Evolutionary conservation across 2,888 invertebrate genomes (phyloP).

Genomic region (Bellardia bayeri): DNA sequence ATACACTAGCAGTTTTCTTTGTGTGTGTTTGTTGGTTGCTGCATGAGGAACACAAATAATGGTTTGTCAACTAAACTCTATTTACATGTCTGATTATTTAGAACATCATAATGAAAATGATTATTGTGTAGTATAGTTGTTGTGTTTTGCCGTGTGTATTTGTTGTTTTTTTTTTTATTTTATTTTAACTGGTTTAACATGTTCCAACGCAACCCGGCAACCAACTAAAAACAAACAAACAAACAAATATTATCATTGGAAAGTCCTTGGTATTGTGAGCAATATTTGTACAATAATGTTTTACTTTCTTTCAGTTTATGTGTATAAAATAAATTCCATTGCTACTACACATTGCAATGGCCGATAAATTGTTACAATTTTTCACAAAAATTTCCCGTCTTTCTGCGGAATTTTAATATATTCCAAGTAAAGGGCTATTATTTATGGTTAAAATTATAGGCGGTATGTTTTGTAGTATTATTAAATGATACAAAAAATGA

Average conservation of each 20-base stretch:
- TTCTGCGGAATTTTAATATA: slow-evolving; percentile 34
- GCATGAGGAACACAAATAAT: not conserved
- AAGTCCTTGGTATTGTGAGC: slow-evolving; percentile 62
- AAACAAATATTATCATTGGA: slow-evolving; percentile 43
- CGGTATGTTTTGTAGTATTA: slow-evolving; percentile 64
- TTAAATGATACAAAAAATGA: slow-evolving; percentile 5
- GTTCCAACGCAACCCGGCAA: too few relatives aligned
- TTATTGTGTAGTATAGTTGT: slow-evolving; percentile 32
- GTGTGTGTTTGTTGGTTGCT: not conserved
- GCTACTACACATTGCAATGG: slow-evolving; percentile 46
- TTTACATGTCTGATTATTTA: slow-evolving; percentile 51
- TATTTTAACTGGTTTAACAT: slow-evolving; percentile 63
- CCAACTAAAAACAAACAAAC: slow-evolving; percentile 15
- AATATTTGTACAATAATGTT: slow-evolving; percentile 9
- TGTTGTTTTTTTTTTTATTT: not conserved
- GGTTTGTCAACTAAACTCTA: slow-evolving; percentile 47
- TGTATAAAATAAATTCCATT: too few relatives aligned
- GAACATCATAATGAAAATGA: slow-evolving; percentile 56
- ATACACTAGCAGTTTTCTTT: slow-evolving; percentile 3
- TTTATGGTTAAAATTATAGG: slow-evolving; percentile 57
- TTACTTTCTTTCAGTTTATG: not conserved
- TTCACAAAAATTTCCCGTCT: slow-evolving; percentile 24
- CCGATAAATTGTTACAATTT: slow-evolving; percentile 42
- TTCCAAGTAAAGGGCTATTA: slow-evolving; percentile 64
- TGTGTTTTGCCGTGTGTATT: slow-evolving; percentile 4